A percentile compares a stretch with the other conserved stretches of the same genome.
phyloP scores from a whole-genome alignment of 2,888 invertebrate genomes.

The Cabera pusaria region DNA sequence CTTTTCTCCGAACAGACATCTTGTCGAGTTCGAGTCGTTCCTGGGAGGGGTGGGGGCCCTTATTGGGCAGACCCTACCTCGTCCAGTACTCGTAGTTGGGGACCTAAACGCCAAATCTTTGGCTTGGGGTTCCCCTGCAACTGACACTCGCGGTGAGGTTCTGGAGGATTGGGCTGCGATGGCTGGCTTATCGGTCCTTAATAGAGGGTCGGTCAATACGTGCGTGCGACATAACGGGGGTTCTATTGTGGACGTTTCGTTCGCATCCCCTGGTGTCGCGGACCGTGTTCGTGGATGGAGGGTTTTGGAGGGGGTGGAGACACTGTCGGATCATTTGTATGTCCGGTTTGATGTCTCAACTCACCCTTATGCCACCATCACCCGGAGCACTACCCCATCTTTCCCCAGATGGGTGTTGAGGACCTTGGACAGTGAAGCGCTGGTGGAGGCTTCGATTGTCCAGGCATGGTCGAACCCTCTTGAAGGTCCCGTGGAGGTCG shows the following conservation, averaged over 20 bases:
- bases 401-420: constrained; percentile 8
- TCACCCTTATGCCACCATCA: neutral
- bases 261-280: constrained; percentile 14
- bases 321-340: constrained; percentile 14
- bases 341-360: constrained; percentile 13
- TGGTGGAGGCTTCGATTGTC: constrained; percentile 4
- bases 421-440: constrained; percentile 1
- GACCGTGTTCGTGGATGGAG: constrained; percentile 4
- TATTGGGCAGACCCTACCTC: constrained; percentile 1
- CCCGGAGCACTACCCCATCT: neutral
- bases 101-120: constrained; percentile 24
- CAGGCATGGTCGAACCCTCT: constrained; percentile 4
- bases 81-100: constrained; percentile 6
- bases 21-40: constrained; percentile 14
- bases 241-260: constrained; percentile 19
- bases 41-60: constrained; percentile 4
- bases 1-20: constrained; percentile 16
- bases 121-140: constrained; percentile 20
- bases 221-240: constrained; percentile 31
- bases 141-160: constrained; percentile 15
- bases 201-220: constrained; percentile 23
- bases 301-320: constrained; percentile 9
- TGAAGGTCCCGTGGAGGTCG: constrained; percentile 1
- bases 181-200: constrained; percentile 13
- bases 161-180: constrained; percentile 22